Percentiles rank a stretch among this genome's conserved stretches.
phyloP scores from a whole-genome alignment of 1,140 invertebrate genomes.

The Drosophila sp. region DNA sequence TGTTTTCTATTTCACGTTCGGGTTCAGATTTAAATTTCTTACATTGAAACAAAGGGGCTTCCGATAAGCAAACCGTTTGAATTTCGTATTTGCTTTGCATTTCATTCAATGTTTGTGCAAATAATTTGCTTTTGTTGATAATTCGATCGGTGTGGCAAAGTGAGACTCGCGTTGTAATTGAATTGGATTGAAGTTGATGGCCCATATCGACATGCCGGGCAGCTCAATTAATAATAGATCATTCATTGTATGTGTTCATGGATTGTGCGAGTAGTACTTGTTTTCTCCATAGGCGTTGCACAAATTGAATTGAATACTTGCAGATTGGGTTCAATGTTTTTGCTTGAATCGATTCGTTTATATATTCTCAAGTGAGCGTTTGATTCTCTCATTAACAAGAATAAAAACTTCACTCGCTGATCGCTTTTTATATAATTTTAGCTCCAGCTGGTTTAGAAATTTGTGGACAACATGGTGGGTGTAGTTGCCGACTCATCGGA shows the following conservation, averaged over 20 bases:
- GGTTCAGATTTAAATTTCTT: slow-evolving; percentile 14
- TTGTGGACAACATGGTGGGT: slow-evolving; percentile 68
- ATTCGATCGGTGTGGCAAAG: slow-evolving; percentile 14
- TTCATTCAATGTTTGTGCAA: slow-evolving; percentile 7
- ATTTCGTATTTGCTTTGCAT: slow-evolving; percentile 11
- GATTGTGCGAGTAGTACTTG: no score
- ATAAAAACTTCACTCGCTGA: not conserved
- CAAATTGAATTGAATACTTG: slow-evolving; percentile 43
- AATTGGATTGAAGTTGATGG: slow-evolving; percentile 28
- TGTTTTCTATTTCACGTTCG: slow-evolving; percentile 11
- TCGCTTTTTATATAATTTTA: slow-evolving; percentile 11
- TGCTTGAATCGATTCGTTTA: slow-evolving; percentile 33
- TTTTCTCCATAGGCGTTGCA: slow-evolving; percentile 19
- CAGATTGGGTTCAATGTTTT: slow-evolving; percentile 73
- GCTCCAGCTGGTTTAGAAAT: slow-evolving; percentile 1
- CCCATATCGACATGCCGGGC: slow-evolving; percentile 36
- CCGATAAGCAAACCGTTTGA: slow-evolving; percentile 25
- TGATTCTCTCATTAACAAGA: not conserved
- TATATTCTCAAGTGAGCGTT: slow-evolving; percentile 2
- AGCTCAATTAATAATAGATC: slow-evolving; percentile 63
- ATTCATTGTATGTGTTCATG: slow-evolving; percentile 40
- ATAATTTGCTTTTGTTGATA: slow-evolving; percentile 1
- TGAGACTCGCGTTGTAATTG: slow-evolving; percentile 40
- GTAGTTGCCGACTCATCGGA: slow-evolving; percentile 53
- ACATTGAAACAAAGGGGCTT: slow-evolving; percentile 22